Evolutionary conservation across 2,797 vertebrate genomes (phyloP), one percentile per base, ranked within the genome.

Genomic region (Remorina albescens): DNA sequence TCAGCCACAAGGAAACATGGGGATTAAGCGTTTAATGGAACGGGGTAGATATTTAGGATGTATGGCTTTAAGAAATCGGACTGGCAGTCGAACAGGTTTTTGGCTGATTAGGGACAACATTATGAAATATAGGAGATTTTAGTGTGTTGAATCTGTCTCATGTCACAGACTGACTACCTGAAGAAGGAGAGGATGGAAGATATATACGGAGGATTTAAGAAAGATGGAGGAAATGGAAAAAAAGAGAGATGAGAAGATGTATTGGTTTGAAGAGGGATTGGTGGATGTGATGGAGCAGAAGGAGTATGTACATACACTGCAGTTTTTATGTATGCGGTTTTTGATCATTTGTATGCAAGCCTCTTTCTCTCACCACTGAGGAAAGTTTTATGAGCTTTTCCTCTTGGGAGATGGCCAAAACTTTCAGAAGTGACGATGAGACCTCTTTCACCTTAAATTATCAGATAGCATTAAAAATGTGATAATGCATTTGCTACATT

Each of bases 351-450:
- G 41, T 16, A 44, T 44, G 44, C 28, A 49, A 8, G 36, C 37
- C 37, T 61, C 44, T 30, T 21, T 1, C 47, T 30, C 21, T 37
- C 44, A 26, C 12, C 13, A 37, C 18, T 6, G 28, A 56, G 47
- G 25, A 69, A 60, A 47, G 67, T 39, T 30, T 70, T 26, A 50
- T 60, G 59, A 76, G 61, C 21, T 57, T 61, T 16, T 62, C 25
- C 50, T 55, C 44, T 9, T 28, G 60, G 72, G 63, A 80, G 61
- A 67, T 68, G 39, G 23, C 55, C 28, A 30, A 49, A 72, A 71
- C 75, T 25, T 68, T 67, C 41, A 56, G 58, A 83, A 51, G 69
- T 49, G 19, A 69, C 58, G 51, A 78, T 82, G 73, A 66, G 32
- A 51, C 64, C 26, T 23, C 21, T 74, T 53, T 71, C 1, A 25